Evolutionary conservation across 2,113 vertebrate genomes (phyloP).

Genomic region (Numida meleagris): DNA sequence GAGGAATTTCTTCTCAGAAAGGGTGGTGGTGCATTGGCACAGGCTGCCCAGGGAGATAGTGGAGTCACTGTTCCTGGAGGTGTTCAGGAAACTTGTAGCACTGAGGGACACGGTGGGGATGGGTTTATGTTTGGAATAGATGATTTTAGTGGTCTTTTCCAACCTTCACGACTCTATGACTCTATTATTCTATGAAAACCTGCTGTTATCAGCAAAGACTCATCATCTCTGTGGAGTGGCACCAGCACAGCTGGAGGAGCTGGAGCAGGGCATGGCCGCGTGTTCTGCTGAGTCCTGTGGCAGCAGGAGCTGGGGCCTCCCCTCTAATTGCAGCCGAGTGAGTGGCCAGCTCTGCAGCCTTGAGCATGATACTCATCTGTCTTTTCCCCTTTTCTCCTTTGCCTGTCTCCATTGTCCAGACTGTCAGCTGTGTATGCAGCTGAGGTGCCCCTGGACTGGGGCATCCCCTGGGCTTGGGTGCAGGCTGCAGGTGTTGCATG

Average conservation of each 20-base stretch:
- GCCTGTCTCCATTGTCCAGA: conserved; percentile 20
- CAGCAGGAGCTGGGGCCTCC: not conserved
- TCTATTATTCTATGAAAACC: not conserved
- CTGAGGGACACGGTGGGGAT: too few species aligned
- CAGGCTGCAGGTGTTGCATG: not conserved
- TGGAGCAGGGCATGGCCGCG: not conserved
- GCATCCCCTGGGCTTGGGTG: not conserved
- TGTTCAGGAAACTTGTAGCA: too few species aligned
- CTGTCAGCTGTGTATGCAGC: not conserved
- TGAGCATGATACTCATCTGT: not conserved
- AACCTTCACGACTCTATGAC: too few species aligned
- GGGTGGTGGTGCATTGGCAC: too few species aligned
- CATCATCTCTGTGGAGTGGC: not conserved
- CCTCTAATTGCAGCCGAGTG: not conserved
- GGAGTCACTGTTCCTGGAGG: too few species aligned
- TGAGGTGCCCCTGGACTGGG: accelerated
- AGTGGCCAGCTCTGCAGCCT: not conserved
- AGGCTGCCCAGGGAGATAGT: too few species aligned
- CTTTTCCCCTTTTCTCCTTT: conserved; percentile 37
- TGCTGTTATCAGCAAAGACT: not conserved
- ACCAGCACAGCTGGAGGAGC: not conserved
- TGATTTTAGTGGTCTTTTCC: too few species aligned
- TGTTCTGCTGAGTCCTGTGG: not conserved
- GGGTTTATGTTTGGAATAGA: too few species aligned
- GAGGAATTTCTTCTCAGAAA: too few species aligned